These are phyloP conservation scores for Lates calcarifer DNA, from an alignment of 2,113 vertebrate species.

Conservation along the genomic window DNA sequence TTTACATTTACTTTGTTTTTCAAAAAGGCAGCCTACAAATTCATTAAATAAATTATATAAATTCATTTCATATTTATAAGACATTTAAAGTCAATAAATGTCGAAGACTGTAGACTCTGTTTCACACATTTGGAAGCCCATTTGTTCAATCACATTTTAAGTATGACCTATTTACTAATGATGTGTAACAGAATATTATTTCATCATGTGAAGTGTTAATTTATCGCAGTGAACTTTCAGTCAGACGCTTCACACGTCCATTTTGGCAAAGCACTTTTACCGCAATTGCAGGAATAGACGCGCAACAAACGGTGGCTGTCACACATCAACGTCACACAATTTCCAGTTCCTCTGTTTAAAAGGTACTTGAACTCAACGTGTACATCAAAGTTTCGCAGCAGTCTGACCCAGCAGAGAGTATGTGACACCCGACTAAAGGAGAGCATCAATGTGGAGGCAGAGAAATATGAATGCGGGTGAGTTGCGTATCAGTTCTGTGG, in stretches of 20 bases:
- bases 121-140: too few relatives aligned
- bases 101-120: too few relatives aligned
- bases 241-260: background rate
- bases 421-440: conserved; percentile 35
- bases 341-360: conserved; percentile 61
- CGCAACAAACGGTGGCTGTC: background rate
- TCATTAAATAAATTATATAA: too few relatives aligned
- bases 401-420: background rate
- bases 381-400: conserved; percentile 9
- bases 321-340: background rate
- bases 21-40: too few relatives aligned
- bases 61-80: too few relatives aligned
- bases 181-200: too few relatives aligned
- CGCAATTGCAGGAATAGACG: background rate
- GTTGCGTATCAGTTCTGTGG: conserved; percentile 13
- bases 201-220: background rate
- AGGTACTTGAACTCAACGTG: background rate
- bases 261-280: background rate
- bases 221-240: too few relatives aligned
- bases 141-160: too few relatives aligned
- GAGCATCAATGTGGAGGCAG: conserved; percentile 24
- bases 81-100: too few relatives aligned
- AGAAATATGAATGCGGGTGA: conserved; percentile 66
- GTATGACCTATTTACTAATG: too few relatives aligned
- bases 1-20: too few relatives aligned